A percentile compares a stretch with the other conserved stretches of the same genome.
Conservation (phyloP, 2,797 vertebrate species). For the Microctenopoma stevenorrisi region DNA sequence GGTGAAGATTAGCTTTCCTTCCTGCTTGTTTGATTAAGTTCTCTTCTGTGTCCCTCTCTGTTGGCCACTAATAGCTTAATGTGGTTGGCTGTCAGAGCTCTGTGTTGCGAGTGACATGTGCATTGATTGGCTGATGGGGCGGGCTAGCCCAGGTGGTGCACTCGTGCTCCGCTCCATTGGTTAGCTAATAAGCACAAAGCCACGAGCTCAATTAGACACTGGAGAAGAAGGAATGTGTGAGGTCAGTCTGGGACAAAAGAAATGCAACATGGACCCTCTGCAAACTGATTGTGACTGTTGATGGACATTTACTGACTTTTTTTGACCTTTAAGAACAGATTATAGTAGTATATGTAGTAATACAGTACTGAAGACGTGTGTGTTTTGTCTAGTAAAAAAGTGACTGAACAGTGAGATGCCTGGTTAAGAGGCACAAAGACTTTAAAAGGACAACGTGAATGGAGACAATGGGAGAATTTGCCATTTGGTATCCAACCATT, state of each 20-base stretch:
- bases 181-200: constrained; percentile 34
- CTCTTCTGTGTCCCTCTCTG: constrained; percentile 20
- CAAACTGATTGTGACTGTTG: neutral
- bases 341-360: neutral
- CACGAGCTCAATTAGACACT: constrained; percentile 18
- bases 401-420: neutral
- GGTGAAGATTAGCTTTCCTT: constrained; percentile 9
- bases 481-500: constrained; percentile 39
- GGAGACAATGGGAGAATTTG: constrained; percentile 24
- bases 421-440: constrained; percentile 8
- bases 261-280: neutral
- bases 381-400: constrained; percentile 10
- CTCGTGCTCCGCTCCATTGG: constrained; percentile 15
- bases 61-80: constrained; percentile 34
- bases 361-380: no score
- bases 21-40: constrained; percentile 36
- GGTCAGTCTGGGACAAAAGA: constrained; percentile 1
- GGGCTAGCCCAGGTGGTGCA: constrained; percentile 7
- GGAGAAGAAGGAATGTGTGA: constrained; percentile 6
- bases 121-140: constrained; percentile 45
- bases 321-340: constrained; percentile 8
- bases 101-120: constrained; percentile 43
- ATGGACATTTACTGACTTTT: constrained; percentile 1
- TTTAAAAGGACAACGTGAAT: constrained; percentile 34
- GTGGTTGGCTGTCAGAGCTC: constrained; percentile 32